These are phyloP conservation scores for Sinelater perroti DNA, from an alignment of 2,888 invertebrate genomes.

Conservation along the genomic window DNA sequence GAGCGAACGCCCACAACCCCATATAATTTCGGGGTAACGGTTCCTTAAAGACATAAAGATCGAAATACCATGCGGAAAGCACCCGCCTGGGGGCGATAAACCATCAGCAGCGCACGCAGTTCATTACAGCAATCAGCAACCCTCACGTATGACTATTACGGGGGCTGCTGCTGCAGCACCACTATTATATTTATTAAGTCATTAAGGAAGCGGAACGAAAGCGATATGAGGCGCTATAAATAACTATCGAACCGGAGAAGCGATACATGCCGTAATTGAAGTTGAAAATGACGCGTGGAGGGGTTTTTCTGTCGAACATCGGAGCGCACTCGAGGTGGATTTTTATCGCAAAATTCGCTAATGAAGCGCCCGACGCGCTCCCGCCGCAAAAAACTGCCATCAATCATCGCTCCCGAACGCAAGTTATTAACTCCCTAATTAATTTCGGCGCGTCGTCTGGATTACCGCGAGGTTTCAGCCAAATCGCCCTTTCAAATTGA, in stretches of 20 bases:
- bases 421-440: conserved; percentile 11
- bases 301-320: neutral
- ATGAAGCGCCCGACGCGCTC: neutral
- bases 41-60: conserved; percentile 19
- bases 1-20: too few species aligned
- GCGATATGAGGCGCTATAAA: too few species aligned
- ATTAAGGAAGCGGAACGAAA: conserved; percentile 3
- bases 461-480: neutral
- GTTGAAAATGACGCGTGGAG: neutral
- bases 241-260: neutral
- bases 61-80: conserved; percentile 22
- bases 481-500: neutral
- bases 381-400: conserved; percentile 4
- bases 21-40: too few species aligned
- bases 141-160: conserved; percentile 15
- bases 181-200: conserved; percentile 18
- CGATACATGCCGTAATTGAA: neutral
- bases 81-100: conserved; percentile 20
- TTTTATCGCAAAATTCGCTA: too few species aligned
- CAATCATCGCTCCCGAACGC: conserved; percentile 6
- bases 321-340: neutral
- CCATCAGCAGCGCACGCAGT: conserved; percentile 23
- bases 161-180: neutral
- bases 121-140: conserved; percentile 33
- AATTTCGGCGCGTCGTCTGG: neutral